Evolutionary conservation across 2,888 invertebrate species (phyloP).

Genomic region (Leptinotarsa rubiginosa): DNA sequence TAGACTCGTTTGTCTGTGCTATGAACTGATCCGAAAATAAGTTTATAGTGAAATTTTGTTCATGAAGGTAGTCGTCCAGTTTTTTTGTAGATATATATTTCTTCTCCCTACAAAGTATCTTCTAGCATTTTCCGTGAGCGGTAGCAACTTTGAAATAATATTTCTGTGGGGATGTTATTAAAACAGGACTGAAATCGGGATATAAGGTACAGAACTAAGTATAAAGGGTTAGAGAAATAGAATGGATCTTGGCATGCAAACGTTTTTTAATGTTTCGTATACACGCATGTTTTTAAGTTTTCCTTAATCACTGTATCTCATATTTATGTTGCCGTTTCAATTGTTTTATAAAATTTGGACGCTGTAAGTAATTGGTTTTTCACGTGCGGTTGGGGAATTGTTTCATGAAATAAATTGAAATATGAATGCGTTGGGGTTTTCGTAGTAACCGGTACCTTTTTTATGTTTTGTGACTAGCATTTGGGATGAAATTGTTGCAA

Average conservation of each 20-base stretch:
- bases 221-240: slow-evolving; percentile 53
- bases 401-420: slow-evolving; percentile 29
- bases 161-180: slow-evolving; percentile 45
- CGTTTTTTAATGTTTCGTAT: slow-evolving; percentile 63
- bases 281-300: slow-evolving; percentile 65
- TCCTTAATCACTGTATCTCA: slow-evolving; percentile 55
- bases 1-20: no score
- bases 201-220: slow-evolving; percentile 48
- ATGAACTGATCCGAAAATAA: no score
- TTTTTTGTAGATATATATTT: neutral
- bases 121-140: slow-evolving; percentile 27
- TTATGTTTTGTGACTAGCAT: no score
- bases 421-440: slow-evolving; percentile 7
- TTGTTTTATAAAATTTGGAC: slow-evolving; percentile 57
- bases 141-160: slow-evolving; percentile 37
- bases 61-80: neutral
- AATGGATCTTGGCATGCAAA: slow-evolving; percentile 52
- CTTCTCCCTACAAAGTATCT: slow-evolving; percentile 2
- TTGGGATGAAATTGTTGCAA: no score
- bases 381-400: slow-evolving; percentile 47
- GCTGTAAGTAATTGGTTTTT: slow-evolving; percentile 55
- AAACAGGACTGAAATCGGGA: slow-evolving; percentile 43
- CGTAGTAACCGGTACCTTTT: neutral
- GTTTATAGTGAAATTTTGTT: no score
- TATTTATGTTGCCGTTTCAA: slow-evolving; percentile 56